Base-by-base conservation (phyloP, 2,797 vertebrate species). In the Lepilemur ruficaudatus region DNA sequence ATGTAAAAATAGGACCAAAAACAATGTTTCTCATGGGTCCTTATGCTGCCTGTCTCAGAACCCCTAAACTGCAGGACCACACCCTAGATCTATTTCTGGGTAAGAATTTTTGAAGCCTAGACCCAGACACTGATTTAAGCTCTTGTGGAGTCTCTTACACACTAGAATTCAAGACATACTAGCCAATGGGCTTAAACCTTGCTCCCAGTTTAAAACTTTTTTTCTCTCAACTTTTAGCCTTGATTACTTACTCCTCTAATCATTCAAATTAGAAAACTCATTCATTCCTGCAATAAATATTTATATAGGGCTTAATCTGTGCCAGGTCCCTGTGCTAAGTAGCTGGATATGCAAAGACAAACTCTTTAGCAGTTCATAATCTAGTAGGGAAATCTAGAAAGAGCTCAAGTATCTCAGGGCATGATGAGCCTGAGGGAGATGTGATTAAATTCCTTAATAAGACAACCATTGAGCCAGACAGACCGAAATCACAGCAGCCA, bases 261-360 rank as follows among this genome's bases (percentile, higher is more conserved):
- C 5, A 82, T 87, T 79, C 48, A 79, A 69, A 82, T 35, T 22
- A 72, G 76, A 90, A 96, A 87, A 86, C 20, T 69, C 59, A 73
- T 35, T 82, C 20, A 83, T 43, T 82, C 48, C 80, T 78, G 13
- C 28, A 96, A 92, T 41, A 59, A 69, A n/a, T 81, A 87, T 50
- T 89, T 87, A 63, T 43, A 55, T 59, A 82, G 22, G 65, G 8
- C 41, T 61, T 61, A 91, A 91, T 84, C 7, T 85, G 48, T 65
- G 35, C 30, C 25, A 92, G 52, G 52, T 46, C 23, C 28, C 61
- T 89, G 35, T 2, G 9, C 18, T 63, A 81, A 48, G 18, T 23
- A 94, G 79, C 7, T 92, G 57, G 85, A 89, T 50, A 81, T 63
- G 32, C n/a, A 78, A 89, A 94, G 50, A 83, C 13, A 76, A 70